Conservation (phyloP, 2,797 vertebrate species). For the Steatocranus sp. region DNA sequence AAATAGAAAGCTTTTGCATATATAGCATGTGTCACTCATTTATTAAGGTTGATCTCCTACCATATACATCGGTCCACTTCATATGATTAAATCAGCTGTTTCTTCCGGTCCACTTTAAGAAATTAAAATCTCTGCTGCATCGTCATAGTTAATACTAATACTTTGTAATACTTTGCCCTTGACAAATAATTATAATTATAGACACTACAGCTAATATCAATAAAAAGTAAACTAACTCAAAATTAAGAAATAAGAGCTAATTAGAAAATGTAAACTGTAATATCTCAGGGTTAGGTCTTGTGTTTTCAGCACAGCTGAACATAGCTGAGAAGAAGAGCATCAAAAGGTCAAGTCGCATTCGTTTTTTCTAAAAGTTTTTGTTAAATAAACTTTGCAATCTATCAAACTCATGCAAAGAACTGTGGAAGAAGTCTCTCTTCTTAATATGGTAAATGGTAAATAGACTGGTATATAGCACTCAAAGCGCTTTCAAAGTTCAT, state of each 20-base stretch:
- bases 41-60: neutral
- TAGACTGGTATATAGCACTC: neutral
- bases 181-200: neutral
- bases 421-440: neutral
- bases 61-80: neutral
- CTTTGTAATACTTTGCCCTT: neutral
- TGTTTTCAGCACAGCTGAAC: neutral
- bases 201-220: neutral
- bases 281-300: neutral
- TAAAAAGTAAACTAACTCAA: neutral
- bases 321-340: neutral
- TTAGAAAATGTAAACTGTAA: neutral
- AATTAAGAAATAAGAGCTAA: neutral
- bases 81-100: neutral
- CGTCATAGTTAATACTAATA: neutral
- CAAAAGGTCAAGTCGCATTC: fast-evolving
- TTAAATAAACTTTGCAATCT: neutral
- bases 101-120: neutral
- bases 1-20: neutral
- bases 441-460: neutral
- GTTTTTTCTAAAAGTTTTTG: neutral
- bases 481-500: neutral
- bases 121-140: neutral
- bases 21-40: neutral
- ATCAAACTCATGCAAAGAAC: neutral